Conservation (phyloP, 2,888 invertebrate genomes). For the Sinhomidia bicolor region DNA sequence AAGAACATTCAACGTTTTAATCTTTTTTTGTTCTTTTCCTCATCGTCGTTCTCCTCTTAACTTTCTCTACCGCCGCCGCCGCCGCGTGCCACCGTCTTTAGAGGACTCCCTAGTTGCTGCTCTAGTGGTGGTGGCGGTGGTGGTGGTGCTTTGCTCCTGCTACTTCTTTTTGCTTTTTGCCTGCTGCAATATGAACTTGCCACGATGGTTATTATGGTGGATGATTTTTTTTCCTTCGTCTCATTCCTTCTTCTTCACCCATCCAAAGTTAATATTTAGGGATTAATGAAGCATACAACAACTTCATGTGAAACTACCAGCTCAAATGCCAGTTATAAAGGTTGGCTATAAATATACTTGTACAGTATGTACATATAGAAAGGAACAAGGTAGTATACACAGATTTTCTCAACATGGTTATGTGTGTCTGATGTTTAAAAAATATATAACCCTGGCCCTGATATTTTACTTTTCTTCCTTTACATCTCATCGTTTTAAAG, state of each 20-base stretch:
- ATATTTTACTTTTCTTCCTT: conserved; percentile 26
- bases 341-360: not conserved
- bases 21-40: conserved; percentile 29
- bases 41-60: conserved; percentile 22
- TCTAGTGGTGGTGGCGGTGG: conserved; percentile 7
- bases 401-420: conserved; percentile 39
- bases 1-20: conserved; percentile 59
- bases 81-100: conserved; percentile 30
- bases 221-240: conserved; percentile 38
- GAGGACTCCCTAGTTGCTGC: conserved; percentile 45
- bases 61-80: conserved; percentile 19
- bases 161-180: not conserved
- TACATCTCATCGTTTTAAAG: conserved; percentile 30
- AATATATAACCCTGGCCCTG: conserved; percentile 41
- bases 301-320: conserved; percentile 47
- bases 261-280: conserved; percentile 79
- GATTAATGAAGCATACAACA: conserved; percentile 78
- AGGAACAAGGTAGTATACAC: conserved; percentile 21
- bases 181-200: conserved; percentile 26
- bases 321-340: not conserved
- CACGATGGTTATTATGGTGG: conserved; percentile 41
- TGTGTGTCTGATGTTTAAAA: not conserved
- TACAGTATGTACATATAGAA: not conserved
- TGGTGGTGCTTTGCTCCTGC: not conserved
- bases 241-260: conserved; percentile 41